Evolutionary conservation across 2,797 vertebrate species (phyloP), one percentile per base, ranked within the genome.

Genomic region (Diplodus puntazzo): DNA sequence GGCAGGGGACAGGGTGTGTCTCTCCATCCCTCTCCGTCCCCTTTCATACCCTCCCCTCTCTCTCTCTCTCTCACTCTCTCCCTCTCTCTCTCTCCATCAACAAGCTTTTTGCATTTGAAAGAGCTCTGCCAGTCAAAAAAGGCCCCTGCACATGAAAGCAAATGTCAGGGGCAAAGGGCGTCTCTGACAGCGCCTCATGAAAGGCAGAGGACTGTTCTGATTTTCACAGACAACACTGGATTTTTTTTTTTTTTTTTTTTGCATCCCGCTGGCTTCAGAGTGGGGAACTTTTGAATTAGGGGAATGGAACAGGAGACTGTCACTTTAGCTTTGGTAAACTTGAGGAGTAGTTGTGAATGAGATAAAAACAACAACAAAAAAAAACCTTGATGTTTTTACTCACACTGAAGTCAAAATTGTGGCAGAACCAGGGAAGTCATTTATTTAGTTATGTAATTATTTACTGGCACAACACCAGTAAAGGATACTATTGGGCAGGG

Each of bases 21-120:
- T 39, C 68, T 58, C 18, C 46, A 43, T 43, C 67, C 39, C 43
- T 48, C 34, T 3, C 30, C 52, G 12, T 66, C 52, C 69, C 30
- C 75, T 76, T 76, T 85, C 50, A 63, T 52, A 27, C 46, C 14
- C 20, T n/a, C 42, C 18, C 27, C 20, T 66, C 60, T 8, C 18
- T 69, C 48, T 60, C 39, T 66, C 42, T 61, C 61, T 57, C 34
- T 64, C 50, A 21, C n/a, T 27, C 27, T 27, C 27, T 65, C 52
- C 3, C 17, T 66, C 46, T 65, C 45, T 57, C 54, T 55, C 30
- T 63, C 49, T 58, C 60, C 30, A 21, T 62, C 60, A 39, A 21
- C 49, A n/a, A 60, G 52, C 84, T 94, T 93, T 92, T 93, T 92
- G 87, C 87, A 89, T 92, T 89, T 92, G 71, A 91, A 91, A 91